A percentile compares a stretch with the other conserved stretches of the same genome.
Conservation (phyloP, 2,888 invertebrate genomes). For the Smittia sp. region DNA sequence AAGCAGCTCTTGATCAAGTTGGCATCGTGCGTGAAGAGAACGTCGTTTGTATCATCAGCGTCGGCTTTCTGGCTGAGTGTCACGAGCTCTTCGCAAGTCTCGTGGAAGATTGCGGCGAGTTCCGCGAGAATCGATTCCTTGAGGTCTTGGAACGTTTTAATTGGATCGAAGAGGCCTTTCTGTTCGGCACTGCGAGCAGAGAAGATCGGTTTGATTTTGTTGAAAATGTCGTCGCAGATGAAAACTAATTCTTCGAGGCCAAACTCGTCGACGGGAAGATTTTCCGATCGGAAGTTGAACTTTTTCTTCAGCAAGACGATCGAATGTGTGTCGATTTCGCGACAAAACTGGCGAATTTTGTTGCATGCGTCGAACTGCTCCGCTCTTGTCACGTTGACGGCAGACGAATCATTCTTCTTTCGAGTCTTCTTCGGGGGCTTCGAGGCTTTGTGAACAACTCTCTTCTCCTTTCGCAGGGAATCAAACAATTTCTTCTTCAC, state of each 20-base stretch:
- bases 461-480: conserved; percentile 4
- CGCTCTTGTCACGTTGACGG: neutral
- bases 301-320: neutral
- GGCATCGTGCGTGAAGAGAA: neutral
- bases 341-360: conserved; percentile 23
- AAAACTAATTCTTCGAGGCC: conserved; percentile 4
- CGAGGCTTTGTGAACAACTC: neutral
- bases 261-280: neutral
- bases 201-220: neutral
- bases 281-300: neutral
- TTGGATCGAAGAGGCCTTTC: conserved; percentile 13
- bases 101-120: neutral
- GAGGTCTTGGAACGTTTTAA: neutral
- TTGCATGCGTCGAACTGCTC: neutral
- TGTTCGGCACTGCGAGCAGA: neutral
- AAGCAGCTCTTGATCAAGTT: conserved; percentile 9
- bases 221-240: conserved; percentile 4
- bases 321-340: conserved; percentile 32
- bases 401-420: conserved; percentile 12
- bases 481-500: neutral
- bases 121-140: neutral
- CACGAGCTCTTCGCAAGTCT: neutral
- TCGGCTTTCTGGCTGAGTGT: neutral
- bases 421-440: neutral
- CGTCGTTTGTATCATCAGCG: neutral